phyloP scores from a whole-genome alignment of 2,797 vertebrate species.

The Hapalemur alaotrensis region DNA sequence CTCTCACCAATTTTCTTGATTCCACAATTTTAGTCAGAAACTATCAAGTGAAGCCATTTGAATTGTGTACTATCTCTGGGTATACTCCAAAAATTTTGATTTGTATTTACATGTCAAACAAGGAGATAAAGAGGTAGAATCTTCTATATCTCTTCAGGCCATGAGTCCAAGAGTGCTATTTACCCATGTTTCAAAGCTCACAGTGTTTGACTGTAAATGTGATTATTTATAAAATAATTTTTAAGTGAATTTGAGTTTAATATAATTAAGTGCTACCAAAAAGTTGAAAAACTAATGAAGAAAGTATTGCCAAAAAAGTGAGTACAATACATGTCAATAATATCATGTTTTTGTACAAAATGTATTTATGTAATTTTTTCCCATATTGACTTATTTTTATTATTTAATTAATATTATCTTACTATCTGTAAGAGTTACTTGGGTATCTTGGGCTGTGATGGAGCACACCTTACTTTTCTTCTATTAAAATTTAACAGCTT shows the following conservation, averaged over 20 bases:
- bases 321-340: background rate
- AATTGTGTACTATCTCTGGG: background rate
- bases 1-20: background rate
- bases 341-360: background rate
- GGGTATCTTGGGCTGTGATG: background rate
- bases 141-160: background rate
- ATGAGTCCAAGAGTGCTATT: background rate
- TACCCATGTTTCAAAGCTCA: background rate
- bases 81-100: background rate
- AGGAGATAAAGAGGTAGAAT: background rate
- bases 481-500: background rate
- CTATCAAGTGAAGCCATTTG: background rate
- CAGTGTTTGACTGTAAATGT: background rate
- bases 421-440: background rate
- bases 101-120: background rate
- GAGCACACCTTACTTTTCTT: background rate
- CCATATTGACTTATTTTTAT: background rate
- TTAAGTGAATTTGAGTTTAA: background rate
- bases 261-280: background rate
- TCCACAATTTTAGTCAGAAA: background rate
- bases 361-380: background rate
- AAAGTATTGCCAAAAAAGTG: background rate
- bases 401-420: background rate
- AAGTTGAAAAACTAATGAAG: background rate
- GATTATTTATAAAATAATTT: background rate